These are phyloP conservation scores for Drosophila varians DNA, from an alignment of 1,140 invertebrate species.

Conservation along the genomic window DNA sequence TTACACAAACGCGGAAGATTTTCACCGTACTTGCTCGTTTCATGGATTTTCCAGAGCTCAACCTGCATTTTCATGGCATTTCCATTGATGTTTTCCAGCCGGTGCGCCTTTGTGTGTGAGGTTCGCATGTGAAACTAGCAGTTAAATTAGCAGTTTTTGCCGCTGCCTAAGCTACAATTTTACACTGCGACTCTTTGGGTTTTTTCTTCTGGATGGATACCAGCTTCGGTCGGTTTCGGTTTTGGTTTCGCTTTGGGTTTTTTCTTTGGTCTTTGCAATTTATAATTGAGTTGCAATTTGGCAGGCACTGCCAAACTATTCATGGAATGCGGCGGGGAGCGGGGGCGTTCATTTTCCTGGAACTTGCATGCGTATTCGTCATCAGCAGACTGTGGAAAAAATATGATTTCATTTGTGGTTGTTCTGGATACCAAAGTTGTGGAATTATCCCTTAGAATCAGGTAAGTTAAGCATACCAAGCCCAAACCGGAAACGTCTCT, in stretches of 20 bases:
- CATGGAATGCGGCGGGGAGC: conserved; percentile 40
- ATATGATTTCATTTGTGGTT: conserved; percentile 30
- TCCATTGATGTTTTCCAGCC: conserved; percentile 59
- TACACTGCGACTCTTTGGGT: conserved; percentile 48
- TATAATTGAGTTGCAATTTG: conserved; percentile 82
- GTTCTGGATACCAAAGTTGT: conserved; percentile 6
- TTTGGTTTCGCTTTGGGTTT: conserved; percentile 31
- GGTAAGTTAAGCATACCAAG: not conserved
- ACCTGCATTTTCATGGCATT: conserved; percentile 73
- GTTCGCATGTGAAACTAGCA: conserved; percentile 70
- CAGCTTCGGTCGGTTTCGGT: conserved; percentile 19
- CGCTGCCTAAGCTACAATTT: conserved; percentile 61
- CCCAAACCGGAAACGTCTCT: not conserved
- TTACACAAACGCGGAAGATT: conserved; percentile 82
- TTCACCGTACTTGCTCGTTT: conserved; percentile 59
- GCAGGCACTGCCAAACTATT: conserved; percentile 63
- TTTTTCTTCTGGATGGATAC: conserved; percentile 19
- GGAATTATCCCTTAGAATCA: conserved; percentile 25
- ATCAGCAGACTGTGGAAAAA: conserved; percentile 49
- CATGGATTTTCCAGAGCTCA: conserved; percentile 68
- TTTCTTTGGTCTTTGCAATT: conserved; percentile 63
- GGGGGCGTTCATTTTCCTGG: conserved; percentile 59
- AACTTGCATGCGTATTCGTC: conserved; percentile 80
- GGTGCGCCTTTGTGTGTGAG: conserved; percentile 5
- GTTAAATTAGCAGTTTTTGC: conserved; percentile 77